These are phyloP conservation scores for Calosoma granatense DNA, from an alignment of 1,140 invertebrate species.

Conservation along the genomic window DNA sequence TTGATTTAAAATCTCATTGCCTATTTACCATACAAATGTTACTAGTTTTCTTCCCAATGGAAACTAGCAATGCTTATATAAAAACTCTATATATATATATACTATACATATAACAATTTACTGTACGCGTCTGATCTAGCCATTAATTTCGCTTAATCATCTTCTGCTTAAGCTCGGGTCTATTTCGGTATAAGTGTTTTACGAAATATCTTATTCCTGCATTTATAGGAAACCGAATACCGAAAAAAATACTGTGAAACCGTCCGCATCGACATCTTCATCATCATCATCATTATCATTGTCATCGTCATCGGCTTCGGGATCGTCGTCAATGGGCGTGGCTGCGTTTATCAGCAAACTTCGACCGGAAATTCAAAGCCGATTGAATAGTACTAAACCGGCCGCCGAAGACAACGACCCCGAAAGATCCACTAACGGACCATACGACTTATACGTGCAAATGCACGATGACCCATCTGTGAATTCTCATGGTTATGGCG, in stretches of 20 bases:
- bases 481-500: conserved; percentile 13
- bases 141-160: too few relatives aligned
- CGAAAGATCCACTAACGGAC: conserved; percentile 35
- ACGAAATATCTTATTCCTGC: conserved; percentile 5
- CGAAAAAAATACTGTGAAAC: neutral
- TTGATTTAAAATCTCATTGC: too few relatives aligned
- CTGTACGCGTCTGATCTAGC: too few relatives aligned
- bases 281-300: neutral
- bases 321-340: neutral
- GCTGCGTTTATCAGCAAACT: neutral
- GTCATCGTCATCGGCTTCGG: too few relatives aligned
- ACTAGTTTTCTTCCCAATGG: too few relatives aligned
- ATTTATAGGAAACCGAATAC: neutral
- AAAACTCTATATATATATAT: too few relatives aligned
- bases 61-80: too few relatives aligned
- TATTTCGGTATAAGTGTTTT: neutral
- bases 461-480: conserved; percentile 41
- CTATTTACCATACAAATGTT: too few relatives aligned
- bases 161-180: neutral
- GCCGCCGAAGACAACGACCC: neutral
- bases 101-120: too few relatives aligned
- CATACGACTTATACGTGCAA: conserved; percentile 40
- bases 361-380: neutral
- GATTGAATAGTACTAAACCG: neutral
- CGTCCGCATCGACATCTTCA: neutral